A percentile compares a stretch with the other conserved stretches of the same genome.
Evolutionary conservation across 2,888 invertebrate species (phyloP).

Genomic region (Tinea trinotella): DNA sequence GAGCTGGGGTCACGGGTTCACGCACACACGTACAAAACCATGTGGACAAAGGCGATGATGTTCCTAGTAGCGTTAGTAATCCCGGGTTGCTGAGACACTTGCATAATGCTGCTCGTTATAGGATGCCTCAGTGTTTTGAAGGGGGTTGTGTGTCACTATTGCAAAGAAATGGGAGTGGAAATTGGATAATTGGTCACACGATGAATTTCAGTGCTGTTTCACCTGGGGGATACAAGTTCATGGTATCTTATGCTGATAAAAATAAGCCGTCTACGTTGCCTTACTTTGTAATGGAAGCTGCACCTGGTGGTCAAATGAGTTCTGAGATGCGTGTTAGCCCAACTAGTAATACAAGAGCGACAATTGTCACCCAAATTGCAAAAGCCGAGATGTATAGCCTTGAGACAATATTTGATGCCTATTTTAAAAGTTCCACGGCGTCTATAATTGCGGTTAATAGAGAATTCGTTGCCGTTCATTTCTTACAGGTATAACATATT

Average conservation of each 20-base stretch:
- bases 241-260: slow-evolving; percentile 52
- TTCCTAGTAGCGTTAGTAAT: slow-evolving; percentile 44
- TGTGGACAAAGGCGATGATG: slow-evolving; percentile 32
- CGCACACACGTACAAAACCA: slow-evolving; percentile 39
- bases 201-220: slow-evolving; percentile 61
- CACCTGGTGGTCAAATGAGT: slow-evolving; percentile 63
- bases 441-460: slow-evolving; percentile 59
- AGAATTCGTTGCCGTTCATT: slow-evolving; percentile 61
- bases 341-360: slow-evolving; percentile 43
- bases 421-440: slow-evolving; percentile 47
- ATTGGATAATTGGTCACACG: slow-evolving; percentile 57
- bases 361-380: slow-evolving; percentile 53
- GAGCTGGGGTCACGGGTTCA: slow-evolving; percentile 59
- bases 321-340: slow-evolving; percentile 58
- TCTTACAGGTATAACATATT: slow-evolving; percentile 53
- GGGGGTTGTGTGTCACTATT: slow-evolving; percentile 54
- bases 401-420: slow-evolving; percentile 57
- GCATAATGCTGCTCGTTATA: slow-evolving; percentile 55
- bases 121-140: slow-evolving; percentile 63
- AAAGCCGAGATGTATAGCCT: slow-evolving; percentile 54
- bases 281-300: slow-evolving; percentile 62
- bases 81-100: slow-evolving; percentile 58
- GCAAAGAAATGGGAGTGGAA: slow-evolving; percentile 39
- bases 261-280: slow-evolving; percentile 41
- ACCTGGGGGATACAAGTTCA: slow-evolving; percentile 58